Evolutionary conservation across 2,888 invertebrate species (phyloP).

Genomic region (Dasysyrphus tricinctus): DNA sequence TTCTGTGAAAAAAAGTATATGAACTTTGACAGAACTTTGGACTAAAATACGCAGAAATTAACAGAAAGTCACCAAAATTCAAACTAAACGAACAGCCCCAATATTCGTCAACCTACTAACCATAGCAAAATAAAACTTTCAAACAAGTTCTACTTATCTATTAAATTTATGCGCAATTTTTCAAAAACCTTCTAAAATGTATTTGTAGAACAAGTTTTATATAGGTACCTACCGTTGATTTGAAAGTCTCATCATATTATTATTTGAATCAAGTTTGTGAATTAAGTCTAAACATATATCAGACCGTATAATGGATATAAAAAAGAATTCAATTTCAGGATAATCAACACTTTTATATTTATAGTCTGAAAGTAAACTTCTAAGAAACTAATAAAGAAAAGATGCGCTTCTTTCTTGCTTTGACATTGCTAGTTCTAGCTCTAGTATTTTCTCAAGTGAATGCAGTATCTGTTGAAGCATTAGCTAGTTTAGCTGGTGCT

Average conservation of each 20-base stretch:
- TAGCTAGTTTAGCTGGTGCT: too few relatives aligned
- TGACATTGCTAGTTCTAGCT: background rate
- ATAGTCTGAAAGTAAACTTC: background rate
- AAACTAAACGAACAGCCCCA: too few relatives aligned
- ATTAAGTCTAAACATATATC: too few relatives aligned
- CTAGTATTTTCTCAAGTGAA: background rate
- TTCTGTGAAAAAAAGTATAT: too few relatives aligned
- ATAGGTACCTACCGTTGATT: background rate
- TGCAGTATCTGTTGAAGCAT: too few relatives aligned
- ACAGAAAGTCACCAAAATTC: too few relatives aligned
- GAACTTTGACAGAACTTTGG: too few relatives aligned
- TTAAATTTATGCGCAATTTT: background rate
- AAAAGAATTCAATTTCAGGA: conserved; percentile 3
- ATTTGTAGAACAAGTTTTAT: background rate
- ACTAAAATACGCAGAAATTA: too few relatives aligned
- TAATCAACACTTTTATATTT: background rate
- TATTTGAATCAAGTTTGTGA: background rate
- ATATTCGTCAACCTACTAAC: too few relatives aligned
- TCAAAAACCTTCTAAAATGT: too few relatives aligned
- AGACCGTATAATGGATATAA: background rate
- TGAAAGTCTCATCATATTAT: background rate
- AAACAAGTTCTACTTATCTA: background rate
- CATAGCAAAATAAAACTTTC: background rate
- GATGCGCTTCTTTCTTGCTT: background rate
- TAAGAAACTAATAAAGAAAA: background rate